A percentile compares a stretch with the other conserved stretches of the same genome.
These are phyloP conservation scores for Nasua narica DNA, from an alignment of 2,797 vertebrate genomes.

Conservation along the genomic window DNA sequence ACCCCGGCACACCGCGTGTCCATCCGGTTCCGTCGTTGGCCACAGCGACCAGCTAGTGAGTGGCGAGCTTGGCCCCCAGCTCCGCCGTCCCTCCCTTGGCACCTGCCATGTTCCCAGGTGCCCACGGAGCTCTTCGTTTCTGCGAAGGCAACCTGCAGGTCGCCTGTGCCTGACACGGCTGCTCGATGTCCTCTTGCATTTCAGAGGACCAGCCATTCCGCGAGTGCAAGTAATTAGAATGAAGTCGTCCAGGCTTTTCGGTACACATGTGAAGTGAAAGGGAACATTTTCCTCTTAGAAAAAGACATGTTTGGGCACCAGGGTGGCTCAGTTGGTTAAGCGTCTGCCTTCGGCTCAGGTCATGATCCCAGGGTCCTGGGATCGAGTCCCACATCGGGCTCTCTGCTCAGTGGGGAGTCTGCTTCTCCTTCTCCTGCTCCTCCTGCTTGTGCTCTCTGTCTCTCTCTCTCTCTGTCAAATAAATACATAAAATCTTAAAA, in stretches of 20 bases:
- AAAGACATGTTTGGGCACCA: background rate
- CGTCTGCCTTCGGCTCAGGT: too few relatives aligned
- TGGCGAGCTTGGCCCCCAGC: background rate
- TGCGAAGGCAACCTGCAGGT: background rate
- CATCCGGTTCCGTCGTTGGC: background rate
- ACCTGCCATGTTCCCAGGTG: background rate
- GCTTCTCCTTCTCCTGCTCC: too few relatives aligned
- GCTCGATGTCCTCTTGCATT: background rate
- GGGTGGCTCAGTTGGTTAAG: too few relatives aligned
- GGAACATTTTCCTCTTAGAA: background rate
- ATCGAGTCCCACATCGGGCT: too few relatives aligned
- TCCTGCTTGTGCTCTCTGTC: too few relatives aligned
- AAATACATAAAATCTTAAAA: too few relatives aligned
- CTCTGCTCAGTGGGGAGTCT: too few relatives aligned
- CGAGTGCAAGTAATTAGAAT: background rate
- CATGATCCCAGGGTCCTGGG: too few relatives aligned
- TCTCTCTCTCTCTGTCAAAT: too few relatives aligned
- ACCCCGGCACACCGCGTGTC: too few relatives aligned
- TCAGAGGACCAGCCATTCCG: background rate
- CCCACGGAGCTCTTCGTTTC: background rate
- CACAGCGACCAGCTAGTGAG: background rate
- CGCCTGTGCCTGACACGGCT: background rate
- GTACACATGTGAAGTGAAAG: background rate
- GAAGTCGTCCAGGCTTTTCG: background rate
- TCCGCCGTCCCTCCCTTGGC: fast-evolving